Percentiles rank a stretch among this genome's conserved stretches.
phyloP scores from a whole-genome alignment of 1,140 invertebrate genomes.

The Cherax quadricarinatus region DNA sequence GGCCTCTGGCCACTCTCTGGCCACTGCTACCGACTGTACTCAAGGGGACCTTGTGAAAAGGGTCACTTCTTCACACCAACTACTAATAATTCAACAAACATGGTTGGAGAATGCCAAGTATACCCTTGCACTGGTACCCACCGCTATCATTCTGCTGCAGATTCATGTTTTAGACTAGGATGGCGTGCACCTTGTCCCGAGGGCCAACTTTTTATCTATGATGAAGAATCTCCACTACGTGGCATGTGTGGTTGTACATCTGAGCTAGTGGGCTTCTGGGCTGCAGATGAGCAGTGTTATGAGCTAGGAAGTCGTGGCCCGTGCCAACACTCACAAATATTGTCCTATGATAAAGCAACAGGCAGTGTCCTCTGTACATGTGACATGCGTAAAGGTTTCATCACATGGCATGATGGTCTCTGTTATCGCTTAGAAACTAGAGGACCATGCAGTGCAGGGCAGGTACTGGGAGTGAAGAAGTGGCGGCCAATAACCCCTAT shows the following conservation, averaged over 20 bases:
- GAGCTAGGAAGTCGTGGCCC: conserved; percentile 74
- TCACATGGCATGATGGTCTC: conserved; percentile 61
- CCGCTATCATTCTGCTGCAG: conserved; percentile 68
- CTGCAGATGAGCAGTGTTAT: conserved; percentile 70
- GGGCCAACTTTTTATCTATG: conserved; percentile 74
- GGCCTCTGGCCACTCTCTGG: conserved; percentile 61
- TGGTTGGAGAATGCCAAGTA: conserved; percentile 41
- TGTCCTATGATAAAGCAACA: conserved; percentile 59
- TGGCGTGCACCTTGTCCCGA: conserved; percentile 74
- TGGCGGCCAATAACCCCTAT: conserved; percentile 36
- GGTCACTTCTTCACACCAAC: conserved; percentile 65
- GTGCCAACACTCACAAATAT: conserved; percentile 67
- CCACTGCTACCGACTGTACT: conserved; percentile 70
- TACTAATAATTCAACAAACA: not conserved
- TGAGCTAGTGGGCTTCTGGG: conserved; percentile 74
- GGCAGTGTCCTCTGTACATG: conserved; percentile 55
- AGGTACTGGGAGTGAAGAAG: conserved; percentile 19
- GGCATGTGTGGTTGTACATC: conserved; percentile 70
- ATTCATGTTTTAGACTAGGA: conserved; percentile 74
- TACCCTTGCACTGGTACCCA: conserved; percentile 59
- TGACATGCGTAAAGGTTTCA: conserved; percentile 62
- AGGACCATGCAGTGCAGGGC: conserved; percentile 36
- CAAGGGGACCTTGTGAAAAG: conserved; percentile 65
- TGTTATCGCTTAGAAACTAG: conserved; percentile 52
- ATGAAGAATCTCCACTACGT: conserved; percentile 69